Evolutionary conservation across 2,888 invertebrate species (phyloP).

Genomic region (Copidosoma aretas): DNA sequence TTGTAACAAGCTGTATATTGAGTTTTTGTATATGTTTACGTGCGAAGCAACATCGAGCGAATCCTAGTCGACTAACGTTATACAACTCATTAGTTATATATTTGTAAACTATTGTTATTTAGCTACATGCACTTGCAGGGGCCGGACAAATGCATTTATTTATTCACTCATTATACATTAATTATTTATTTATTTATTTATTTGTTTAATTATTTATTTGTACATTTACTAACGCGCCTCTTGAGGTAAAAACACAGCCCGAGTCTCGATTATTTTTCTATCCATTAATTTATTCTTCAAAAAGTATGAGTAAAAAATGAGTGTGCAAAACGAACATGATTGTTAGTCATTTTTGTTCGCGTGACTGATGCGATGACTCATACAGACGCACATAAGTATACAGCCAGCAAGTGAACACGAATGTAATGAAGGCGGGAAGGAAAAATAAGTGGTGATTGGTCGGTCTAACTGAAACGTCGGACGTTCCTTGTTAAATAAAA

Average conservation of each 20-base stretch:
- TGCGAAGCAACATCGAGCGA: constrained; percentile 38
- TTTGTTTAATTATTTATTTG: constrained; percentile 31
- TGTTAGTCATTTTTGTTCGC: constrained; percentile 27
- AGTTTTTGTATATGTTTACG: constrained; percentile 18
- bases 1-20: not conserved
- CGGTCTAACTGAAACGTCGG: not conserved
- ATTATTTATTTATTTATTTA: constrained; percentile 31
- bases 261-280: constrained; percentile 12
- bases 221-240: constrained; percentile 8
- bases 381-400: not conserved
- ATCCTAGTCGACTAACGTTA: constrained; percentile 7
- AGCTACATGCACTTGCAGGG: not conserved
- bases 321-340: constrained; percentile 15
- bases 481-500: not conserved
- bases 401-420: constrained; percentile 6
- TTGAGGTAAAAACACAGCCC: not conserved
- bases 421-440: constrained; percentile 16
- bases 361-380: constrained; percentile 25
- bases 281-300: constrained; percentile 7
- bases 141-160: constrained; percentile 36
- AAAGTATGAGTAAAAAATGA: constrained; percentile 14
- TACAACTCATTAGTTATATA: constrained; percentile 19
- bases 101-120: not conserved
- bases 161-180: constrained; percentile 20
- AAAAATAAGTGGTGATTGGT: constrained; percentile 1